Evolutionary conservation across 1,140 invertebrate genomes (phyloP), one percentile per base, ranked within the genome.

Genomic region (Eurosta solidaginis): DNA sequence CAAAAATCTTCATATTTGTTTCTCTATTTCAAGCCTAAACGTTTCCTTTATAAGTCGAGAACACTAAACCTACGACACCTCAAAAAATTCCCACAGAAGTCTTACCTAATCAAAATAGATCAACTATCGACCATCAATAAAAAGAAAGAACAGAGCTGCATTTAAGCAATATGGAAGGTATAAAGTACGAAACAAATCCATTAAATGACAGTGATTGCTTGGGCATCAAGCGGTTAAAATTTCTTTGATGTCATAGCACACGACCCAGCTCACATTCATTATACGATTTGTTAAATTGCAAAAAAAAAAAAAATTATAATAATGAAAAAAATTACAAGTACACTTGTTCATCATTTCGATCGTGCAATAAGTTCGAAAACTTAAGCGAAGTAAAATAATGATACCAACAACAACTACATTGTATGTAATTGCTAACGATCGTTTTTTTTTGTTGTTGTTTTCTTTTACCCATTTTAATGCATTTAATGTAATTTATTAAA

Each of bases 401-500:
- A 44, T 47, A 76, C 25, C 45, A 74, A 44, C 20, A 52, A 49
- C 36, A 52, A 25, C 50, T 20, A 75, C 47, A 42, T 44, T 74
- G 68, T 74, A 36, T 2, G 33, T 68, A 68, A 68, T 68, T 68
- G 59, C 59, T 68, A n/a, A 40, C 59, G 33, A 68, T 68, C n/a
- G n/a, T n/a, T n/a, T n/a, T n/a, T n/a, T n/a, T n/a, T n/a, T n/a
- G 12, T 47, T 27, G 33, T 29, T n/a, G 59, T 29, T 33, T 40
- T 40, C 59, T 40, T 68, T 68, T 68, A 68, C 59, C 40, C 17
- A 33, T 68, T 68, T 68, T 68, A 68, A 68, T 52, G 49, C 22
- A 52, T 52, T 68, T 68, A 40, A 36, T 74, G 73, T 42, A 77
- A 79, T 79, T 79, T 79, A 79, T 79, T 77, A 76, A 84, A 86